Base-by-base conservation (phyloP, 2,888 invertebrate species). In the Drosophila imparisetae region DNA sequence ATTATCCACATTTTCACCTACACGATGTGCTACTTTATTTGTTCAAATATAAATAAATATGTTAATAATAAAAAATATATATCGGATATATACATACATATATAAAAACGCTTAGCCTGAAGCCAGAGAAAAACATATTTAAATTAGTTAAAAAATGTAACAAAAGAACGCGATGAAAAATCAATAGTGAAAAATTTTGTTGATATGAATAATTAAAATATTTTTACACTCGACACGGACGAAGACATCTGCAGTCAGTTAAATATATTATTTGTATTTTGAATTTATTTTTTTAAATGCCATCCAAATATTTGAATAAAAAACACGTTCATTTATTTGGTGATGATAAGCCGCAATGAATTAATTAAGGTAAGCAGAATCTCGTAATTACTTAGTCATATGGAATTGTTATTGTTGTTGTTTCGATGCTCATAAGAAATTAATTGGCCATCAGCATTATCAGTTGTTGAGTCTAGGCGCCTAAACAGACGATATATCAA, bases 371-470 rank as follows among this genome's bases (percentile, higher is more conserved):
- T 10, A 15, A 15, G 40, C 54, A 13, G 27, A 40, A 59, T 30
- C 10, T 29, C 13, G n/a, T 7, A 40, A 29, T 29, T n/a, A 8
- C 6, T 6, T 0, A 10, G 8, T 18, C 18, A 27, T 10, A 13
- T 48, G 6, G 1, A 45, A 48, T 24, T n/a, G 27, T 57, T 32
- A 18, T 64, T 29, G 15, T 18, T 36, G 5, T 29, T 48, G 18
- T 11, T 8, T 32, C 61, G 42, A 57, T 49, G 60, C 32, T 34
- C 18, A n/a, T 55, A 49, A 48, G 64, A 42, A 62, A 75, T 75
- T 77, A 59, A 80, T 77, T 76, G 76, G 62, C 55, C 68, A 60
- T 73, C 36, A 58, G 21, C 67, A 63, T 49, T 61, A 79, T 79
- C 63, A 60, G 52, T 36, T 36, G 45, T 15, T 59, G 49, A 15